Evolutionary conservation across 2,797 vertebrate genomes (phyloP), one percentile per base, ranked within the genome.

Genomic region (Paedocypris micromegethes): DNA sequence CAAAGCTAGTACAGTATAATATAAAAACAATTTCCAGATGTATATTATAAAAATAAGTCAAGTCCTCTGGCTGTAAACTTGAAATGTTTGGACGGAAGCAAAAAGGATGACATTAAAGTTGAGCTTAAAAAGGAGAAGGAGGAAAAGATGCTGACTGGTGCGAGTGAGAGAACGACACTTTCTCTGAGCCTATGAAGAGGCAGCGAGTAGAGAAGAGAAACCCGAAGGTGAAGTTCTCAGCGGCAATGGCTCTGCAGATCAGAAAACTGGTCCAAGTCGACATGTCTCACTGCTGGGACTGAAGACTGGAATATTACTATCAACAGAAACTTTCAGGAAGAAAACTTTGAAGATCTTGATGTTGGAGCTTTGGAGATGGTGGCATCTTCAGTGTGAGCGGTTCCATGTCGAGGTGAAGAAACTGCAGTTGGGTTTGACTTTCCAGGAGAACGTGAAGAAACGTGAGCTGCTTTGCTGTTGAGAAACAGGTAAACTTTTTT

Each of bases 101-200:
- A 23, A 23, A 23, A 23, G 23, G 23, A 23, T 23, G 23, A 23
- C 23, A 23, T 23, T 23, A 23, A 23, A 23, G 23, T 23, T 23
- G 23, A 23, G 23, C 23, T 23, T 48, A 48, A 54, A 66, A 48
- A 49, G 46, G 3, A 8, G 42, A 47, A 5, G 8, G 55, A 62
- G 46, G 6, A 62, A 62, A 57, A 63, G 59, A 44, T 70, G 52
- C 68, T 70, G 57, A 71, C 54, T 68, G 64, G 72, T 70, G 64
- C 52, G 57, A 59, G 40, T 58, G 67, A 38, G 51, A 6, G 53
- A 49, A 38, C 9, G 9, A 9, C 23, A 42, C 44, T 71, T 56
- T 65, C 47, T 43, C 40, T 42, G 64, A 71, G 61, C 77, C 76
- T 71, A 73, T 75, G 71, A 75, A 57, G 52, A 50, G 45, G 9